Base-by-base conservation (phyloP, 2,888 invertebrate species). In the Oscheius sp. region DNA sequence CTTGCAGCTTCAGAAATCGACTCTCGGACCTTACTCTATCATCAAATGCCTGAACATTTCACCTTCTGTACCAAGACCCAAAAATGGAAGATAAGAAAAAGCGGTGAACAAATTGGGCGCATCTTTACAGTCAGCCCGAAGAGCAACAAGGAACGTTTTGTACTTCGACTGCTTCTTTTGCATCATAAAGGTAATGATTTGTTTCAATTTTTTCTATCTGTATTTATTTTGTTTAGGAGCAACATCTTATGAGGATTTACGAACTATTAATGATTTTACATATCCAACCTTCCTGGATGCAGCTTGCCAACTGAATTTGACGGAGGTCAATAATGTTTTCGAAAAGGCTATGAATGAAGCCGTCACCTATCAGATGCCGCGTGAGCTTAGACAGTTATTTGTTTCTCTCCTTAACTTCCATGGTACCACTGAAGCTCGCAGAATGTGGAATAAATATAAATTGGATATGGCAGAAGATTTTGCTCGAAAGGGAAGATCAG, bases 311-410 rank as follows among this genome's bases (percentile, higher is more conserved):
- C 9, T 44, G 1, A 30, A 45, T 1, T 17, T 61, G 2, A 32
- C 45, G 2, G 24, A 45, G 6, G 28, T 26, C 2, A 22, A 5
- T 9, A 28, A 41, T 22, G 45, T 45, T 28, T 61, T 61, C 20
- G 45, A 61, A 17, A 1, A 8, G 5, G 45, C 61, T 22, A 45
- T 61, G 61, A 47, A 12, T 4, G 61, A 61, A n/a, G 61, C 61
- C n/a, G 8, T 2, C 22, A 14, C 38, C 14, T 59, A 38, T 41
- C 32, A 62, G 17, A 69, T 72, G 68, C 72, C 68, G 1, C 59
- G 54, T n/a, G 59, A 61, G 32, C 22, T 72, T 1, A 38, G 70
- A 47, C 20, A 56, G 8, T 12, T 70, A 30, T 72, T 72, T 28
- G 59, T 30, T 1, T 45, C 56, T 22, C 36, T 70, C 2, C 9